Evolutionary conservation across 2,797 vertebrate genomes (phyloP).

Genomic region (Cyprinodon diabolis): DNA sequence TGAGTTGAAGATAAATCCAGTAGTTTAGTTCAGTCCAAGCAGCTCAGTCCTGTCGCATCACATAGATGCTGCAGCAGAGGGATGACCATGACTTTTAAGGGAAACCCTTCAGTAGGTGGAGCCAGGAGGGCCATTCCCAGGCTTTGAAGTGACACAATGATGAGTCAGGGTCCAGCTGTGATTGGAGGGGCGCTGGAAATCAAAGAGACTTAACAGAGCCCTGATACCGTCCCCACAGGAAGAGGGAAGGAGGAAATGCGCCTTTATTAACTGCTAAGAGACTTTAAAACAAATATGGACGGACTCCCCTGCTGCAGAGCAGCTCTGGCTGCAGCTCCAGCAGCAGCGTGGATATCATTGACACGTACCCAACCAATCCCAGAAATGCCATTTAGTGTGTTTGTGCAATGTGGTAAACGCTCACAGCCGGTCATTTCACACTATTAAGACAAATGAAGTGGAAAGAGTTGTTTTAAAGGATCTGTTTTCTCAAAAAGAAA

Average conservation of each 20-base stretch:
- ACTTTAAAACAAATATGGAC: constrained; percentile 89
- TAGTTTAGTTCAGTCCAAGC: constrained; percentile 14
- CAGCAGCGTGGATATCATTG: constrained; percentile 53
- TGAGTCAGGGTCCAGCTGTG: constrained; percentile 74
- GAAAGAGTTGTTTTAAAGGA: not conserved
- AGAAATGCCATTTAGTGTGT: constrained; percentile 50
- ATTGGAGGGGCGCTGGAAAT: constrained; percentile 82
- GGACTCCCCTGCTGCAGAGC: constrained; percentile 57
- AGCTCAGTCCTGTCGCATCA: constrained; percentile 29
- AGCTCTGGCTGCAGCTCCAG: constrained; percentile 51
- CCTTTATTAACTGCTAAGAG: constrained; percentile 91
- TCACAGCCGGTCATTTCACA: constrained; percentile 10
- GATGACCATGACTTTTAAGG: constrained; percentile 78
- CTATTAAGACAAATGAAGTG: constrained; percentile 10
- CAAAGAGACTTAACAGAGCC: constrained; percentile 93
- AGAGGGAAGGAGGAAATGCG: constrained; percentile 86
- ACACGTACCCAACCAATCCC: constrained; percentile 35
- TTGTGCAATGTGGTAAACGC: constrained; percentile 46
- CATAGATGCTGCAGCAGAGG: constrained; percentile 43
- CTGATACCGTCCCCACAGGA: constrained; percentile 92
- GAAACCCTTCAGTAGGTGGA: constrained; percentile 70
- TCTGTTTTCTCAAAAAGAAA: not conserved
- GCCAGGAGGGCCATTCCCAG: constrained; percentile 75
- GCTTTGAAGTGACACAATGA: constrained; percentile 85
- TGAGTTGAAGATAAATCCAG: constrained; percentile 42